Base-by-base conservation (phyloP, 2,113 vertebrate genomes). In the Ptilonorhynchus violaceus region DNA sequence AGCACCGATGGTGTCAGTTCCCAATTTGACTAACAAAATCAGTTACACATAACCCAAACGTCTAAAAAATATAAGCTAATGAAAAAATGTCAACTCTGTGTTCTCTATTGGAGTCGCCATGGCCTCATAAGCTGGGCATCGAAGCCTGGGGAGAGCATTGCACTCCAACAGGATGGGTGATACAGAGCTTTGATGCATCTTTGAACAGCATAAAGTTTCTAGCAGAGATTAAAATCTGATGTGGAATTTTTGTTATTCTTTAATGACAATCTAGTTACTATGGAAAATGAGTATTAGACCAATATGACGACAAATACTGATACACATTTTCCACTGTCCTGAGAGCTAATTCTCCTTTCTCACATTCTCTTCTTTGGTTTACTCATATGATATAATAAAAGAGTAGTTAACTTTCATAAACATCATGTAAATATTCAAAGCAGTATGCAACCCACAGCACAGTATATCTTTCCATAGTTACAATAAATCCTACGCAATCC, bases 391-490 rank as follows among this genome's bases (percentile, higher is more conserved):
- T 93, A 85, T 46, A 84, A 89, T 92, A 60, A 79, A 95, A 89
- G 25, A 58, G n/a, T 60, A 87, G 24, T 75, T 87, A 85, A 92
- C 64, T 82, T 92, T 87, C 66, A 87, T 72, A 92, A 94, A 46
- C 31, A 42, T 88, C 30, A 85, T 52, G 20, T 66, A 88, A 81
- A 84, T 91, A 81, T 24, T 91, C 66, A 96, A 91, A 93, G 76
- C 49, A 85, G 24, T 85, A 78, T 33, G 88, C 53, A 94, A 91
- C 56, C 95, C 93, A 66, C 96, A 94, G 50, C 3, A 4, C 68
- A 74, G 37, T 93, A 78, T 92, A 95, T 93, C 78, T 96, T 96
- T 95, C 92, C 86, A 91, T 82, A 87, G 83, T 74, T 96, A 89
- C 56, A 78, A 84, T 78, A 93, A 95, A 24, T 62, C 42, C 46